phyloP scores from a whole-genome alignment of 2,888 invertebrate genomes.

The Melinopterus prodromus region DNA sequence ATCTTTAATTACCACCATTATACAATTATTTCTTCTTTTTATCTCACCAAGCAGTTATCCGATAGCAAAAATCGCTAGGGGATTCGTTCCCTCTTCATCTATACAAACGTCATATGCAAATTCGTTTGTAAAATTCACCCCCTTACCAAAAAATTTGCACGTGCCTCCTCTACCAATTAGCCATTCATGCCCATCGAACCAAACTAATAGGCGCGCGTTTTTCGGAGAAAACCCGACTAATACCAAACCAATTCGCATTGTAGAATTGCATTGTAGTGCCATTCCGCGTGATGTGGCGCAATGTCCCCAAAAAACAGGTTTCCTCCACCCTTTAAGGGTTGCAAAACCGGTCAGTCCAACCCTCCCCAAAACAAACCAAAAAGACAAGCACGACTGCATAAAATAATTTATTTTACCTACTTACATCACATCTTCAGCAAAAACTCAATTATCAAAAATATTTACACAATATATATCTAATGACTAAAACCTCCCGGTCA shows the following conservation, averaged over 20 bases:
- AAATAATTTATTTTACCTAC: not conserved
- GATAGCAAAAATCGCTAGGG: slow-evolving; percentile 9
- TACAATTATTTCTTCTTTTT: not conserved
- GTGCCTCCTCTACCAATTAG: slow-evolving; percentile 6
- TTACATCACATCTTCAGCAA: not conserved
- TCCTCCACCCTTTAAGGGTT: slow-evolving; percentile 45
- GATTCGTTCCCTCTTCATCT: not conserved
- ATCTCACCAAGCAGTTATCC: not conserved
- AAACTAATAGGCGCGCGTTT: not conserved
- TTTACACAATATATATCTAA: not conserved
- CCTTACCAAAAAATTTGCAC: not conserved
- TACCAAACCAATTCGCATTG: not conserved
- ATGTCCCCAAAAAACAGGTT: slow-evolving; percentile 46
- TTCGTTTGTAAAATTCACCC: slow-evolving; percentile 15
- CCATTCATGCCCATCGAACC: not conserved
- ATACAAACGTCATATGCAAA: not conserved
- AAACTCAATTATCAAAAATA: not conserved
- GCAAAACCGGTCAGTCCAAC: slow-evolving; percentile 25
- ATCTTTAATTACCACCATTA: not conserved
- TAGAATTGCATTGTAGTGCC: not conserved
- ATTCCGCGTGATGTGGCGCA: slow-evolving; percentile 40
- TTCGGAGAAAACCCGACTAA: not conserved
- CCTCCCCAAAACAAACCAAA: not conserved
- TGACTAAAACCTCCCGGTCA: slow-evolving; percentile 20
- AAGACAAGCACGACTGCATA: slow-evolving; percentile 22